Evolutionary conservation across 2,797 vertebrate species (phyloP), one percentile per base, ranked within the genome.

Genomic region (Artibeus lituratus): DNA sequence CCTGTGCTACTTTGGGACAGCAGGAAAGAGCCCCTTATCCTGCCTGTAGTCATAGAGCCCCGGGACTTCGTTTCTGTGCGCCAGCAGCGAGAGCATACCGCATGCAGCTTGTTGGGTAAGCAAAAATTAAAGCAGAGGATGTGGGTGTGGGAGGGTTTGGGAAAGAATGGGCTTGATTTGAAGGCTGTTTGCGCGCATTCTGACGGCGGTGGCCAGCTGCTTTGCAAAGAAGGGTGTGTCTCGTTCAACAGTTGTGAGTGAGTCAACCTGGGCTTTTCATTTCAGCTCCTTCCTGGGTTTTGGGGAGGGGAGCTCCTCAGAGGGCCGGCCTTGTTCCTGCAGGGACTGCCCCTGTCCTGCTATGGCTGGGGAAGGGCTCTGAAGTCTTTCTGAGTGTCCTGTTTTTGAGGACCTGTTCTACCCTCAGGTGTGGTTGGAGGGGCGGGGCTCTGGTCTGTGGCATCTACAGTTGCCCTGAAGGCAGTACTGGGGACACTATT

Each of bases 101-200:
- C 69, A 37, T 37, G 42, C 35, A 44, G 82, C 42, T 81, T 95
- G 89, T 42, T 24, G 87, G 76, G 90, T 95, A 88, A 95, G 83
- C 89, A 81, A n/a, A 86, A 92, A 94, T 67, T 10, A 90, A 86
- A 81, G 76, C 24, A 1, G 77, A 57, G 76, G 62, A 49, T 14
- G 19, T 35, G 51, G 74, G 29, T 1, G 22, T 39, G 77, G 51
- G 82, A 51, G 77, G 49, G 18, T 96, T 87, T 55, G 44, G 10
- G 18, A 42, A 91, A 93, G 94, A 96, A 86, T 82, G 92, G 82
- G 72, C 94, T 92, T 97, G 90, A 96, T 92, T 85, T 91, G 26
- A 78, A 78, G 57, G 37, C 83, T 24, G 19, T 6, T 6, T 2
- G 55, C 4, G 26, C 3, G n/a, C 10, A 11, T 42, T 90, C 1